phyloP scores from a whole-genome alignment of 2,888 invertebrate species.

The Lycocerus yunnanus region DNA sequence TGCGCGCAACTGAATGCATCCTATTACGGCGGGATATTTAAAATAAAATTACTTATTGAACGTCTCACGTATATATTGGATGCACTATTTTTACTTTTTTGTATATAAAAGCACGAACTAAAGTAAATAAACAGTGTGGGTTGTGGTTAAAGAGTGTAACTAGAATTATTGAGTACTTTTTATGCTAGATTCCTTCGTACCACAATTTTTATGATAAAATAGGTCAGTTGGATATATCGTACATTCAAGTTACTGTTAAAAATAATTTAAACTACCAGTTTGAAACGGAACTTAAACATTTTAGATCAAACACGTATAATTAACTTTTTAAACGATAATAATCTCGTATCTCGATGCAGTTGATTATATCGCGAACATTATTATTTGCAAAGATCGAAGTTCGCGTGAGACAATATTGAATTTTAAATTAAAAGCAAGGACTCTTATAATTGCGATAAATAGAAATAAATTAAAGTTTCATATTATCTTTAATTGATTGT shows the following conservation, averaged over 20 bases:
- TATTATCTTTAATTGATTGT: not conserved
- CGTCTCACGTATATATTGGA: not conserved
- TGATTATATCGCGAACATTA: not conserved
- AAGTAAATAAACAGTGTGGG: slow-evolving; percentile 33
- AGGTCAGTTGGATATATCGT: not conserved
- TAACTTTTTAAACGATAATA: slow-evolving; percentile 3
- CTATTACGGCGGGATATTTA: not conserved
- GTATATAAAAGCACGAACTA: slow-evolving; percentile 18
- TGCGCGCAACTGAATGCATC: not conserved
- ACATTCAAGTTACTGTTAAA: slow-evolving; percentile 2
- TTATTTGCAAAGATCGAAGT: not conserved
- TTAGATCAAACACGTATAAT: slow-evolving; percentile 1
- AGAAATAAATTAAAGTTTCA: not conserved
- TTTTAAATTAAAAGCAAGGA: not conserved
- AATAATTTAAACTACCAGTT: slow-evolving; percentile 3
- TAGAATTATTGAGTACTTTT: not conserved
- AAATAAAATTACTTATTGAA: not conserved
- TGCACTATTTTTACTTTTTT: slow-evolving; percentile 7
- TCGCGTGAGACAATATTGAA: not conserved
- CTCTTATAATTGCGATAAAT: not conserved
- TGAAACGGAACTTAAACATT: slow-evolving; percentile 3
- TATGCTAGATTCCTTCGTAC: not conserved
- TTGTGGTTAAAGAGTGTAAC: slow-evolving; percentile 19
- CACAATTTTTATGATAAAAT: not conserved
- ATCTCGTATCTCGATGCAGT: not conserved